phyloP scores from a whole-genome alignment of 2,797 vertebrate species.

The Myotis vivesi region DNA sequence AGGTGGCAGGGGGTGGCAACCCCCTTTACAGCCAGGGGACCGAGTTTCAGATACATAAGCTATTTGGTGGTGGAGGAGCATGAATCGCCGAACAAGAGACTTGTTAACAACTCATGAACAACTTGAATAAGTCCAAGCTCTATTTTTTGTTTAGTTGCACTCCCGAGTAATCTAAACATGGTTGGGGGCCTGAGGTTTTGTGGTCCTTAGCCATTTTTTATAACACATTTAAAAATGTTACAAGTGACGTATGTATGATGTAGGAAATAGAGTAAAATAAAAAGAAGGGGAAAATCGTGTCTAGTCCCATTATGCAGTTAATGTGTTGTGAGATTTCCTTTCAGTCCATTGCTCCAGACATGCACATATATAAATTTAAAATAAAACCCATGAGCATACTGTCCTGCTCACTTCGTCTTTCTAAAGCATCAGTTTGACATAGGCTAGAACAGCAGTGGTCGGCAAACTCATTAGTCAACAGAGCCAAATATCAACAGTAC shows the following conservation, averaged over 20 bases:
- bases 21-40: not conserved
- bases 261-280: not conserved
- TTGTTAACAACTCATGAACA: not conserved
- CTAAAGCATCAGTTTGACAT: not conserved
- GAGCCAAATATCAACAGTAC: too few species aligned
- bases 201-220: not conserved
- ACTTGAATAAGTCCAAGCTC: not conserved
- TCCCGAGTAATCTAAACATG: not conserved
- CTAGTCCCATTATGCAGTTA: not conserved
- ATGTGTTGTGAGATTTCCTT: not conserved
- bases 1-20: not conserved
- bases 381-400: not conserved
- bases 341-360: not conserved
- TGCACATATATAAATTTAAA: not conserved
- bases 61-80: not conserved
- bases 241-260: not conserved
- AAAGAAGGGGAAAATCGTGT: not conserved
- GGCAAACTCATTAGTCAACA: too few species aligned
- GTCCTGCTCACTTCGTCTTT: not conserved
- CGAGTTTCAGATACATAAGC: not conserved
- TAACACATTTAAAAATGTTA: not conserved
- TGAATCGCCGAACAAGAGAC: not conserved
- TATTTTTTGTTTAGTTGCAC: not conserved
- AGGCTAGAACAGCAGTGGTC: not conserved
- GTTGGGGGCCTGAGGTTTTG: not conserved